Base-by-base conservation (phyloP, 2,888 invertebrate species). In the Himalopsyche japonica region DNA sequence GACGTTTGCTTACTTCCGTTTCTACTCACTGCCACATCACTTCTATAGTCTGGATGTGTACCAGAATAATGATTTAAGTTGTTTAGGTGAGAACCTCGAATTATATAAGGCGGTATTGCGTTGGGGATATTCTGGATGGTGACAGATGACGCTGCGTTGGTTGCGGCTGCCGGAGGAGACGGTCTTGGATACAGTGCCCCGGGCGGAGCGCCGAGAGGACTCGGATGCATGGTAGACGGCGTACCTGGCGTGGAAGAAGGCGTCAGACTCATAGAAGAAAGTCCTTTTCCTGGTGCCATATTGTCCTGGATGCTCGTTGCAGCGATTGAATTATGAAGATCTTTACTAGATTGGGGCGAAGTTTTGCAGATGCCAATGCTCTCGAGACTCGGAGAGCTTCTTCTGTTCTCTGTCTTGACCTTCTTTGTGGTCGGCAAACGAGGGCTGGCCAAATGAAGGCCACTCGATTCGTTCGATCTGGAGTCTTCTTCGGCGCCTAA, bases 401-500 rank as follows among this genome's bases (percentile, higher is more conserved):
- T 92, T 76, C 90, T 88, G 76, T 88, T 89, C 88, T 90, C 94
- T 88, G 87, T 93, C 90, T 92, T 93, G 0, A 92, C 90, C 84
- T 91, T 90, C 89, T 90, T 91, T 87, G 92, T 93, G 89, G 90
- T 93, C 87, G 90, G 90, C 89, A 91, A 92, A 89, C 89, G 93
- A 87, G 90, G 93, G 88, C 90, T 93, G 80, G 93, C 90, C 30
- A 93, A 92, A 27, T 93, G 91, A n/a, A 92, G 90, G 85, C 92
- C 92, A 87, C 93, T 92, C 0, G 94, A 93, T 86, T 95, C 95
- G 88, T 95, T 95, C 32, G 95, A 95, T 87, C 95, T 92, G 5
- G 95, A 96, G 89, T 96, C 96, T 85, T 95, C 95, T 90, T 95
- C 96, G 27, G 94, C 95, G 87, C 93, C 92, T 89, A 95, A 92